These are phyloP conservation scores for Limnephilus marmoratus DNA, from an alignment of 2,888 invertebrate genomes.

Conservation along the genomic window DNA sequence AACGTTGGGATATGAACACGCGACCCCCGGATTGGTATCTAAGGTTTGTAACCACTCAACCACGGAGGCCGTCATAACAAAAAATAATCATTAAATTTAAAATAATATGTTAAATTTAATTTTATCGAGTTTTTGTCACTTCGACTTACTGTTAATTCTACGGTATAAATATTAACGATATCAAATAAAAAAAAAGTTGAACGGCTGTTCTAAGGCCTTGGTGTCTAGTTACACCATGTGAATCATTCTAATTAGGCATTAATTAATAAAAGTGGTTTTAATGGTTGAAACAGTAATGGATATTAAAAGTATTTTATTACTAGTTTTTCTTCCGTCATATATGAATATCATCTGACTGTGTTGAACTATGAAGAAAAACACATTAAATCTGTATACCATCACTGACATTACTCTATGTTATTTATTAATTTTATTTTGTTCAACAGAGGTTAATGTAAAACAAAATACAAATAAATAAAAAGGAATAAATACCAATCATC, in stretches of 20 bases:
- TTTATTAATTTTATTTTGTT: too few relatives aligned
- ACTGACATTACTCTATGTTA: too few relatives aligned
- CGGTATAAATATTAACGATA: background rate
- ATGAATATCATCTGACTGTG: background rate
- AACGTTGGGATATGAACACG: background rate
- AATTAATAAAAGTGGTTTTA: background rate
- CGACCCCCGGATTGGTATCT: background rate
- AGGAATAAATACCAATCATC: too few relatives aligned
- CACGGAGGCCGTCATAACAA: background rate
- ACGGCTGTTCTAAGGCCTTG: background rate
- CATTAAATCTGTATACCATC: too few relatives aligned
- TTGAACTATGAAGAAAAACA: background rate
- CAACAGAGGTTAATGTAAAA: too few relatives aligned
- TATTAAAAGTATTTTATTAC: background rate
- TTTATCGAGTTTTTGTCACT: background rate
- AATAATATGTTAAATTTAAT: too few relatives aligned
- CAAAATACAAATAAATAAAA: too few relatives aligned
- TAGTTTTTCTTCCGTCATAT: background rate
- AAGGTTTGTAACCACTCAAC: background rate
- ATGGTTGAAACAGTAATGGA: background rate
- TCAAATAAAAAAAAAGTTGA: background rate
- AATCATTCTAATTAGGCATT: background rate
- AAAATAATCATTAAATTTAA: background rate
- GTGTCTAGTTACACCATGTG: background rate
- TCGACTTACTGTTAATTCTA: background rate